These are phyloP conservation scores for Eidolon dupreanum DNA, from an alignment of 2,797 vertebrate species.

Conservation along the genomic window DNA sequence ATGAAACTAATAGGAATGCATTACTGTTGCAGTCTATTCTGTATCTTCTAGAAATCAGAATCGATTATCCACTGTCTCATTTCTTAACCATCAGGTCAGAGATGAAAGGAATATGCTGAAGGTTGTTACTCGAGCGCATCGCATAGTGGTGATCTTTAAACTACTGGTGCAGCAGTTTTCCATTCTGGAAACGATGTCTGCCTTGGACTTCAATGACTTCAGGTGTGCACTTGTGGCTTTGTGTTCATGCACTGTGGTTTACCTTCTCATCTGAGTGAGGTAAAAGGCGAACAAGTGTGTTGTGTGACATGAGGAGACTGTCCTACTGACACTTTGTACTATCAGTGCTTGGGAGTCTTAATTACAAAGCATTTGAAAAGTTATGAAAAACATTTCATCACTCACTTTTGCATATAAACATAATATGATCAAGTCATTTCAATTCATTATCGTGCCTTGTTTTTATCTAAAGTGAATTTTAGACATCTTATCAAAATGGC, in stretches of 20 bases:
- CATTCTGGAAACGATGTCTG: slow-evolving; percentile 97
- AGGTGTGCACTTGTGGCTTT: slow-evolving; percentile 85
- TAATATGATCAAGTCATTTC: not conserved
- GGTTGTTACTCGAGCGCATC: slow-evolving; percentile 93
- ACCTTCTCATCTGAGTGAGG: not conserved
- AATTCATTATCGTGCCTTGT: not conserved
- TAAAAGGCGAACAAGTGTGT: not conserved
- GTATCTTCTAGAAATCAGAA: not conserved
- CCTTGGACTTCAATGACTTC: slow-evolving; percentile 97
- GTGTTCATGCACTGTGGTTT: not conserved
- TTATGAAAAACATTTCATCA: not conserved
- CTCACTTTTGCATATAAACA: not conserved
- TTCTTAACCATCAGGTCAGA: slow-evolving; percentile 87
- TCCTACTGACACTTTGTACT: not conserved
- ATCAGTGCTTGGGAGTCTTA: not conserved
- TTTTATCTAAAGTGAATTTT: not conserved
- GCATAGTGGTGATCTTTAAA: slow-evolving; percentile 94
- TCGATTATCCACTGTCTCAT: not conserved
- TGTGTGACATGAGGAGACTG: not conserved
- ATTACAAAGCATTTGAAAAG: not conserved
- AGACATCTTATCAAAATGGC: not conserved
- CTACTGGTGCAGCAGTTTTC: slow-evolving; percentile 95
- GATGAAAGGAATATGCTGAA: slow-evolving; percentile 98
- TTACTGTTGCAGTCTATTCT: too few species aligned
- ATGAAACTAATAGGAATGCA: not conserved